Evolutionary conservation across 2,888 invertebrate species (phyloP).

Genomic region (Chalcis sispes): DNA sequence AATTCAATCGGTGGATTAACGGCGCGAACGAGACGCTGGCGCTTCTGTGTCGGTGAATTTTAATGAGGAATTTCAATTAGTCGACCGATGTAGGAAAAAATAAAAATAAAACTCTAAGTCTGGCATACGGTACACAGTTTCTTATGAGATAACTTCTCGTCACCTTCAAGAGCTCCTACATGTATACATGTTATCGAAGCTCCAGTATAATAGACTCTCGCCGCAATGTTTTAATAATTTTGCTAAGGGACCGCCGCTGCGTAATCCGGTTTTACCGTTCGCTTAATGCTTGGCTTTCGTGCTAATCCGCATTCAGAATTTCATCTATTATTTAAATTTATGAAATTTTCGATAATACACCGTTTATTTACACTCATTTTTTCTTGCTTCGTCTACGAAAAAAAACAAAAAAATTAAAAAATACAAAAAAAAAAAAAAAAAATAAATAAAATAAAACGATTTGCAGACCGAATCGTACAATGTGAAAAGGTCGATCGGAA

Average conservation of each 20-base stretch:
- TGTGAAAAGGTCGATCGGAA: too few relatives aligned
- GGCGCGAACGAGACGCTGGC: constrained; percentile 11
- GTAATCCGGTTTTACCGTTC: constrained; percentile 38
- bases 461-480: too few relatives aligned
- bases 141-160: too few relatives aligned
- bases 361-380: too few relatives aligned
- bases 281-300: too few relatives aligned
- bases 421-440: background rate
- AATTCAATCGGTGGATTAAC: constrained; percentile 49
- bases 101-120: background rate
- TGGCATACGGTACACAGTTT: constrained; percentile 19
- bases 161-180: constrained; percentile 12
- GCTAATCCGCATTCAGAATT: too few relatives aligned
- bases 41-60: constrained; percentile 39
- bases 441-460: too few relatives aligned
- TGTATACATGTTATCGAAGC: constrained; percentile 8
- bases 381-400: too few relatives aligned
- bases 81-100: background rate
- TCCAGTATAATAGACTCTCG: constrained; percentile 20
- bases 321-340: too few relatives aligned
- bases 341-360: too few relatives aligned
- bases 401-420: background rate
- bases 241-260: too few relatives aligned
- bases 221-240: constrained; percentile 22
- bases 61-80: constrained; percentile 51